Conservation (phyloP, 2,797 vertebrate genomes). For the Alosa sapidissima region DNA sequence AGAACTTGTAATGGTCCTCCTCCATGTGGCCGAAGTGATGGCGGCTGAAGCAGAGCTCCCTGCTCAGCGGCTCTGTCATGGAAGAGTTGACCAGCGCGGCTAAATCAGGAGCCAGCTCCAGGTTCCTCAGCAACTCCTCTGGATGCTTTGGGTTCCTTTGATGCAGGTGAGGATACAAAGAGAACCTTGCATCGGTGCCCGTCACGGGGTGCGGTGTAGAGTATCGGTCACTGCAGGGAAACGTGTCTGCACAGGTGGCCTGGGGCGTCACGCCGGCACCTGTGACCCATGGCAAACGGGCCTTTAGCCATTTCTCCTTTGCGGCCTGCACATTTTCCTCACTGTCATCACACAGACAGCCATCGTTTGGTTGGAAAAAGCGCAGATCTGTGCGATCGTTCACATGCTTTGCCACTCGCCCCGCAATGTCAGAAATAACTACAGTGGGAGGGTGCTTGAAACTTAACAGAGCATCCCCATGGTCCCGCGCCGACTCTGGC, state of each 20-base stretch:
- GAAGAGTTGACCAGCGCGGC: background rate
- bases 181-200: background rate
- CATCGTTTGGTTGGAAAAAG: background rate
- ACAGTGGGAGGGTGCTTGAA: background rate
- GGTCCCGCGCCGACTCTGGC: background rate
- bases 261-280: background rate
- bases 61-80: background rate
- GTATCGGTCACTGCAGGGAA: background rate
- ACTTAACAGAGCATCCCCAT: background rate
- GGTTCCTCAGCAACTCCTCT: background rate
- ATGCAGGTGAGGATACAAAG: background rate
- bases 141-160: background rate
- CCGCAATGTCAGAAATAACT: background rate
- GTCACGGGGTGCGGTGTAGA: background rate
- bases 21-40: background rate
- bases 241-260: background rate
- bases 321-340: background rate
- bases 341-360: background rate
- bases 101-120: background rate
- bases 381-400: background rate
- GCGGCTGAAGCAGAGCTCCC: background rate
- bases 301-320: background rate
- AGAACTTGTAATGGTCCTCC: background rate
- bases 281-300: background rate
- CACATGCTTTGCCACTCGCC: background rate